Percentiles rank a stretch among this genome's conserved stretches.
phyloP scores from a whole-genome alignment of 2,797 vertebrate species.

The Cirrhinus molitorella region DNA sequence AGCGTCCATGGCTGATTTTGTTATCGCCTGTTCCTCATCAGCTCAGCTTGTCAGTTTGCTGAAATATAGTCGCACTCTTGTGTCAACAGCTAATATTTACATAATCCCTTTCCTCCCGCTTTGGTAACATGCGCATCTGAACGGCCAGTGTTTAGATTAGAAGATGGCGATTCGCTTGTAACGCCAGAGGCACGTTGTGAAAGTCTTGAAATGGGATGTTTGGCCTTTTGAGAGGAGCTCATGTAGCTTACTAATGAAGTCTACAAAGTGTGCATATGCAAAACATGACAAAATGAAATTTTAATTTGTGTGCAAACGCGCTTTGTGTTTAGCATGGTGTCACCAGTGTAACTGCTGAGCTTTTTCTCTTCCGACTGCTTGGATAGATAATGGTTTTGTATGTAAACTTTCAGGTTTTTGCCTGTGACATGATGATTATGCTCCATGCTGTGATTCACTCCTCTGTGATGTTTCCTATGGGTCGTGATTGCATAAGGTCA shows the following conservation, averaged over 20 bases:
- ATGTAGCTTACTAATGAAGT: slow-evolving; percentile 65
- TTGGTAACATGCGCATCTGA: slow-evolving; percentile 65
- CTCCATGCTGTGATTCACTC: slow-evolving; percentile 50
- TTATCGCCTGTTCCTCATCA: slow-evolving; percentile 61
- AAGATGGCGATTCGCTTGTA: slow-evolving; percentile 77
- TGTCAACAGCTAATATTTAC: slow-evolving; percentile 81
- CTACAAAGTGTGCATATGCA: background rate
- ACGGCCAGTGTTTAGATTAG: slow-evolving; percentile 77
- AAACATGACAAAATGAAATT: slow-evolving; percentile 50
- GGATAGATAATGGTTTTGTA: slow-evolving; percentile 42
- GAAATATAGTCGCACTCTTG: slow-evolving; percentile 72
- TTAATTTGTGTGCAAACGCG: slow-evolving; percentile 41
- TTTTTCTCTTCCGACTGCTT: slow-evolving; percentile 1
- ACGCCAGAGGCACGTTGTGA: slow-evolving; percentile 71
- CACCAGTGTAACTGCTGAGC: slow-evolving; percentile 20
- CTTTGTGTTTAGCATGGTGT: slow-evolving; percentile 5
- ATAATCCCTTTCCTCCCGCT: slow-evolving; percentile 74
- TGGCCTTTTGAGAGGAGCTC: slow-evolving; percentile 77
- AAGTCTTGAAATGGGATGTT: slow-evolving; percentile 70
- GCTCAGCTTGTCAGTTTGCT: slow-evolving; percentile 55
- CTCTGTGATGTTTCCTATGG: slow-evolving; percentile 44
- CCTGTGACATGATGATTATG: slow-evolving; percentile 43
- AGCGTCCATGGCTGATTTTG: slow-evolving; percentile 61
- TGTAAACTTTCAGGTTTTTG: slow-evolving; percentile 37
- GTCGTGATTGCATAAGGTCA: slow-evolving; percentile 50